These are phyloP conservation scores for Grapholita molesta DNA, from an alignment of 1,140 invertebrate genomes.

Conservation along the genomic window DNA sequence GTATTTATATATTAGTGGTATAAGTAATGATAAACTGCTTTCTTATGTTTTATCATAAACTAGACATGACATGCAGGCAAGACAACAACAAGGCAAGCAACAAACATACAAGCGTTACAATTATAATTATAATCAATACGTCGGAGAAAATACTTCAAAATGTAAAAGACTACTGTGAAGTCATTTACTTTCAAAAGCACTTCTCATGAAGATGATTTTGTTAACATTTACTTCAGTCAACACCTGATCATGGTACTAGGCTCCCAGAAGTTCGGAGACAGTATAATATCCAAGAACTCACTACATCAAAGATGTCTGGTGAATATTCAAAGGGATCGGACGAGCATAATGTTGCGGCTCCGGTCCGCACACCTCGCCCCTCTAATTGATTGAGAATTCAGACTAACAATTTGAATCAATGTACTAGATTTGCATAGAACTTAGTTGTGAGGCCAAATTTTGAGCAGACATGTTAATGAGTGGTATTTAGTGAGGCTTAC, in stretches of 20 bases:
- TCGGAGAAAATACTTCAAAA: no score
- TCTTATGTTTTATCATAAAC: no score
- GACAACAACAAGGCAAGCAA: no score
- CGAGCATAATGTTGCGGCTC: conserved; percentile 51
- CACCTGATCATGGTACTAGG: background rate
- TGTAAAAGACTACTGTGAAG: no score
- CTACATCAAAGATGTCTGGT: conserved; percentile 67
- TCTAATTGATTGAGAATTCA: conserved; percentile 75
- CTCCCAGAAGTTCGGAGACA: conserved; percentile 11
- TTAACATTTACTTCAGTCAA: background rate
- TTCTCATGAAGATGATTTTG: no score
- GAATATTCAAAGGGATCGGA: conserved; percentile 71
- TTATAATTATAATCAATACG: no score
- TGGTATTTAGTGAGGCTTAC: background rate
- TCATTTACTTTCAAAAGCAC: no score
- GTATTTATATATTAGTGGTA: no score
- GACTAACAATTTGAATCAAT: conserved; percentile 52
- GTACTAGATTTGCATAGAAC: conserved; percentile 28
- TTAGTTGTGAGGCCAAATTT: background rate
- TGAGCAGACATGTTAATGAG: background rate
- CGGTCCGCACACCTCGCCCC: conserved; percentile 46
- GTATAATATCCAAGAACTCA: conserved; percentile 32
- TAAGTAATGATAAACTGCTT: no score
- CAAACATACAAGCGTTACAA: no score
- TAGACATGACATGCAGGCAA: no score